A percentile compares a stretch with the other conserved stretches of the same genome.
These are phyloP conservation scores for Cyaniris semiargus DNA, from an alignment of 2,888 invertebrate species.

Conservation along the genomic window DNA sequence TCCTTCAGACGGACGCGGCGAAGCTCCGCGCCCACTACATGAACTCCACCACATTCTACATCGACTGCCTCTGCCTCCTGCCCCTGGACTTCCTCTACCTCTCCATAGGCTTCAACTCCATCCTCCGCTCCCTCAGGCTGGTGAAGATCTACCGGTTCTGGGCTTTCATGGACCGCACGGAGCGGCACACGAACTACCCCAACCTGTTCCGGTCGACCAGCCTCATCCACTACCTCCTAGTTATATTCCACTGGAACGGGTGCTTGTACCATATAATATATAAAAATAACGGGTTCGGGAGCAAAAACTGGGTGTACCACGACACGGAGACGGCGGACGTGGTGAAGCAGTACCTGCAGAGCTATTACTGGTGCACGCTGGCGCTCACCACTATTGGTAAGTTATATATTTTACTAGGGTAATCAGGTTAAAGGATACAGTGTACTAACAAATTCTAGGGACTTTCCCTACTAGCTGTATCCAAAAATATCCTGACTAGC, in stretches of 20 bases:
- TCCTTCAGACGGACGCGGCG: conserved; percentile 96
- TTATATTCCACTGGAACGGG: conserved; percentile 99
- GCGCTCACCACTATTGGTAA: conserved; percentile 96
- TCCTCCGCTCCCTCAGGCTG: conserved; percentile 95
- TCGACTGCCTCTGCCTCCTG: conserved; percentile 98
- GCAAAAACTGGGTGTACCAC: conserved; percentile 94
- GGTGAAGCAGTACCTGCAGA: conserved; percentile 96
- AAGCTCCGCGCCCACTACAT: conserved; percentile 98
- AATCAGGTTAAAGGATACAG: too few relatives aligned
- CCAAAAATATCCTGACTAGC: too few relatives aligned
- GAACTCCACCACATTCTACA: conserved; percentile 98
- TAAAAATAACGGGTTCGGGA: conserved; percentile 96
- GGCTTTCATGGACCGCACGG: conserved; percentile 99
- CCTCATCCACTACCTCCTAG: conserved; percentile 96
- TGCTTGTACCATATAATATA: conserved; percentile 98
- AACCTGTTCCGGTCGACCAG: conserved; percentile 96
- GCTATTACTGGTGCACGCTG: conserved; percentile 98
- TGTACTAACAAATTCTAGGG: too few relatives aligned
- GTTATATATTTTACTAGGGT: conserved; percentile 45
- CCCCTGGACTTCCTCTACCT: conserved; percentile 99
- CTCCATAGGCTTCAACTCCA: conserved; percentile 98
- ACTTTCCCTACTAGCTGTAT: too few relatives aligned
- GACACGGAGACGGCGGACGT: conserved; percentile 93
- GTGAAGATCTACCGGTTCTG: conserved; percentile 99
- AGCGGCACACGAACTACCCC: conserved; percentile 99